A percentile compares a stretch with the other conserved stretches of the same genome.
phyloP scores from a whole-genome alignment of 2,113 vertebrate genomes.

The Lates calcarifer region DNA sequence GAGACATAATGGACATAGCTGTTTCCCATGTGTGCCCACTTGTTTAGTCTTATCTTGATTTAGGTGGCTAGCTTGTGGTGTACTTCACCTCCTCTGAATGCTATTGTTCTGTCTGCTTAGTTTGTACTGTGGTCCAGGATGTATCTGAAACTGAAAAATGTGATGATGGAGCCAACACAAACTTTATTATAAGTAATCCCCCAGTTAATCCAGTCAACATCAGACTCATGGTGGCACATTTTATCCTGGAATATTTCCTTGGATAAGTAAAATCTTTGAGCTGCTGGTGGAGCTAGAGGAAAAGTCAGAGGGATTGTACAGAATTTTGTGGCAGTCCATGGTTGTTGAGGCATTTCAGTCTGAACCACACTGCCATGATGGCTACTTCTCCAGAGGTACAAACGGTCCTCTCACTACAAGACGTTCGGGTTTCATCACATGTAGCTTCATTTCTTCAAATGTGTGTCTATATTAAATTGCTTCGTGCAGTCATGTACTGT shows the following conservation, averaged over 20 bases:
- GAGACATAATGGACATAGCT: background rate
- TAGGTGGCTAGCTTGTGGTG: too few species aligned
- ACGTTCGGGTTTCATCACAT: background rate
- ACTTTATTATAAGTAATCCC: background rate
- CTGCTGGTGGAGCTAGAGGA: too few species aligned
- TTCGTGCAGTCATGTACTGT: slow-evolving; percentile 15
- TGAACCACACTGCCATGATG: background rate
- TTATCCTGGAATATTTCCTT: too few species aligned
- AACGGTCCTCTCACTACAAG: background rate
- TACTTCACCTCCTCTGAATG: too few species aligned
- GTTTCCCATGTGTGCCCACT: too few species aligned
- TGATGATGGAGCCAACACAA: background rate
- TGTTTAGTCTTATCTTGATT: background rate
- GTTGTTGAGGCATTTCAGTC: background rate
- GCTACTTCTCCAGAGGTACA: background rate
- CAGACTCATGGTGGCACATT: too few species aligned
- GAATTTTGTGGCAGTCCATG: background rate
- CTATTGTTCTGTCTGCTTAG: too few species aligned
- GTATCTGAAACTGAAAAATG: too few species aligned
- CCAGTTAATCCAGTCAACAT: too few species aligned
- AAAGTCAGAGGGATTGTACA: background rate
- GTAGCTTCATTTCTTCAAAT: background rate
- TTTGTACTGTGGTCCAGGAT: too few species aligned
- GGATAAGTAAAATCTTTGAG: too few species aligned
- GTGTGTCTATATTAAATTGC: background rate